A percentile compares a stretch with the other conserved stretches of the same genome.
Evolutionary conservation across 2,113 vertebrate species (phyloP).

Genomic region (Genyomyrus donnyi): DNA sequence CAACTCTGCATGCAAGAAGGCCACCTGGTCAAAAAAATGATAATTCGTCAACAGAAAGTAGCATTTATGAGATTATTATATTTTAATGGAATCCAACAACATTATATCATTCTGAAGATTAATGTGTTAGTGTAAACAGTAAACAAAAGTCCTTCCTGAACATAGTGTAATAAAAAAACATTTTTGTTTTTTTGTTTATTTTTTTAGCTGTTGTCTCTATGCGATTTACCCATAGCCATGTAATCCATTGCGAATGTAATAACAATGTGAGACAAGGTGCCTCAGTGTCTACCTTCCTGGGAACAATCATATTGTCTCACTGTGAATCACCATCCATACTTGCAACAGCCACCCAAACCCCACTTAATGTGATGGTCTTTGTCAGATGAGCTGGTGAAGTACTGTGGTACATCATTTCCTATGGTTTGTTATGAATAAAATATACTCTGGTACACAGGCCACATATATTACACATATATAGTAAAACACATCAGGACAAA

Average conservation of each 20-base stretch:
- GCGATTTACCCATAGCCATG: not conserved
- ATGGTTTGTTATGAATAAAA: not conserved
- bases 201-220: not conserved
- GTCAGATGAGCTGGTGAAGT: not conserved
- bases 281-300: not conserved
- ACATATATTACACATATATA: not conserved
- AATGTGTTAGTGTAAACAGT: not conserved
- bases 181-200: not conserved
- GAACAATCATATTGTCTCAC: not conserved
- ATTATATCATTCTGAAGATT: not conserved
- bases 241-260: not conserved
- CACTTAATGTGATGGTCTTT: not conserved
- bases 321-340: not conserved
- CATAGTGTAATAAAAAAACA: not conserved
- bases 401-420: not conserved
- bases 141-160: not conserved
- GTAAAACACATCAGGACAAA: not conserved
- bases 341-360: not conserved
- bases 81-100: not conserved
- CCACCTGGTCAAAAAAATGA: not conserved
- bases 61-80: not conserved
- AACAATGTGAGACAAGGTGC: not conserved
- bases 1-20: not conserved
- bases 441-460: not conserved
- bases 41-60: not conserved